Base-by-base conservation (phyloP, 2,113 vertebrate species). In the Neolamprologus sp. region DNA sequence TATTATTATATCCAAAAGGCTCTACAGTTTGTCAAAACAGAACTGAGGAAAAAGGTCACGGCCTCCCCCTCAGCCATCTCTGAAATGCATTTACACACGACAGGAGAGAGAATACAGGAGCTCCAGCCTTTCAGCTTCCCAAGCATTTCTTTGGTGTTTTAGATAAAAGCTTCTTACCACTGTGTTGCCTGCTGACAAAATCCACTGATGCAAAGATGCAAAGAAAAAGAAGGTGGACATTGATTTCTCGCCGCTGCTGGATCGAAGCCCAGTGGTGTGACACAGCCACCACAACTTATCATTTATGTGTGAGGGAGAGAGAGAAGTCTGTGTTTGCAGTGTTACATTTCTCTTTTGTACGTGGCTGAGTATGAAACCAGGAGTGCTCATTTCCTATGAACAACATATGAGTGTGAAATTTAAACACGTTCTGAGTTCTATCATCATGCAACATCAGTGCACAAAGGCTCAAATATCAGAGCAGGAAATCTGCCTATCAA, bases 141-240 rank as follows among this genome's bases (percentile, higher is more conserved):
- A 5, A 45, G 55, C 35, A 37, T 45, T 83, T 45, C 80, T 88
- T 33, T 84, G 55, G 33, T 55, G 51, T 49, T 86, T 78, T 45
- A 82, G 54, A 87, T 84, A 86, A 92, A 90, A 85, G 86, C 82
- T 21, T 89, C 19, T 65, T 19, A 42, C 37, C 5, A 82, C 82
- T 54, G 88, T 65, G 75, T 40, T 19, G 4, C 84, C 82, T 78
- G 82, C 85, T 88, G 88, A 89, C 85, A 87, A 35, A 87, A 91
- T 45, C 65, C 83, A 85, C 49, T 17, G 75, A 87, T 9, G 73
- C 73, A 78, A 82, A 89, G 90, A 84, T 45, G 58, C 68, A 82
- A 58, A 87, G 49, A 88, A 45, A 82, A 13, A 82, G 57, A 81
- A 83, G 89, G 81, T 71, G 85, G 92, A 85, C 87, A 92, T 87